Evolutionary conservation across 2,113 vertebrate genomes (phyloP), one percentile per base, ranked within the genome.

Genomic region (cattle (Bos taurus)): DNA sequence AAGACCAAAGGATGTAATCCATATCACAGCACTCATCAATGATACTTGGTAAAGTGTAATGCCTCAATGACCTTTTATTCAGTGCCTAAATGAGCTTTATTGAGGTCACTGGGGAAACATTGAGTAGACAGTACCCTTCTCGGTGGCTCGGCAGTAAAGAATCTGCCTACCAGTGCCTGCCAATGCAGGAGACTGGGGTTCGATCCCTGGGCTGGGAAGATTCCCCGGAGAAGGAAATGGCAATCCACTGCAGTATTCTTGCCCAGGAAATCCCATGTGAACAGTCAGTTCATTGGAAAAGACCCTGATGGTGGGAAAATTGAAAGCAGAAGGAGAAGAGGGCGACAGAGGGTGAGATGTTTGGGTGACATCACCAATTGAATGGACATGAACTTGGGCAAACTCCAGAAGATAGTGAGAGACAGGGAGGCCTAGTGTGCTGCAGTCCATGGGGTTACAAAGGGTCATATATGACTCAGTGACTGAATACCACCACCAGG

Each of bases 151-250:
- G 23, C 23, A 43, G 23, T 26, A 77, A 77, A 43, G 71, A 14
- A 77, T 77, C 12, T 77, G 36, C 23, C 36, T 77, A 43, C 71
- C 36, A 77, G 36, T 77, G 23, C 36, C 71, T 43, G 36, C 40
- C 71, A 77, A 7, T 14, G 12, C 71, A 77, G 36, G 67, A 2
- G 6, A 43, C 36, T 77, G 11, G 36, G 3, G 3, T 77, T 43
- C 0, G 1, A 25, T 77, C 6, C 23, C 23, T 26, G 36, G 23
- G 23, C 6, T 0, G 0, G 71, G 23, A 77, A 43, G 40, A 77
- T 7, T 77, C 6, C 23, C 23, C 1, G 0, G 23, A 77, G 40
- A 43, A 77, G 21, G 36, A 77, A 43, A 77, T 43, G 36, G 71
- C 71, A 77, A 77, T 23, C 40, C 0, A 0, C 36, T 77, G 23